phyloP scores from a whole-genome alignment of 1,140 invertebrate genomes.

The Meloidogyne exigua region DNA sequence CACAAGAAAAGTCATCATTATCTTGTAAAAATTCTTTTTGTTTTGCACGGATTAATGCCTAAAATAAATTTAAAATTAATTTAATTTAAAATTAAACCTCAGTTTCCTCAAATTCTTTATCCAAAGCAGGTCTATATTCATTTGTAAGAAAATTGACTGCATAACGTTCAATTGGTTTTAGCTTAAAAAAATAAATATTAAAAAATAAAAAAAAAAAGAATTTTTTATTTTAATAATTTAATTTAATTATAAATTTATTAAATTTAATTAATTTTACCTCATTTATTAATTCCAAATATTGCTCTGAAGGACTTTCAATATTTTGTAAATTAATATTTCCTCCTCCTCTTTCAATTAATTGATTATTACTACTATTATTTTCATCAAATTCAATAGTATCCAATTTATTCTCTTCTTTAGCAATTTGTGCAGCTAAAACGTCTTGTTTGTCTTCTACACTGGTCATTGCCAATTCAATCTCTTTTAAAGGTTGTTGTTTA shows the following conservation, averaged over 20 bases:
- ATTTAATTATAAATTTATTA: background rate
- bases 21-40: conserved; percentile 30
- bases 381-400: conserved; percentile 59
- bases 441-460: conserved; percentile 57
- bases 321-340: conserved; percentile 16
- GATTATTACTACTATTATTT: too few species aligned
- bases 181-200: conserved; percentile 28
- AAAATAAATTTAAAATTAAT: conserved; percentile 22
- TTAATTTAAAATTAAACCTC: conserved; percentile 18
- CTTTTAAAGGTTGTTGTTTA: conserved; percentile 11
- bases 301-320: conserved; percentile 44
- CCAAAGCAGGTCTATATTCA: conserved; percentile 30
- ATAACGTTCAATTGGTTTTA: conserved; percentile 59
- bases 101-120: conserved; percentile 38
- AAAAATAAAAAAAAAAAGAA: background rate
- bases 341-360: background rate
- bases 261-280: conserved; percentile 26
- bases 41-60: conserved; percentile 37
- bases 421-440: conserved; percentile 52
- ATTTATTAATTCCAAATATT: conserved; percentile 52
- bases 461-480: conserved; percentile 43
- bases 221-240: too few species aligned
- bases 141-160: conserved; percentile 48
- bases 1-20: conserved; percentile 3
- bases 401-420: conserved; percentile 45